Base-by-base conservation (phyloP, 1,140 invertebrate genomes). In the Bombus polaris region DNA sequence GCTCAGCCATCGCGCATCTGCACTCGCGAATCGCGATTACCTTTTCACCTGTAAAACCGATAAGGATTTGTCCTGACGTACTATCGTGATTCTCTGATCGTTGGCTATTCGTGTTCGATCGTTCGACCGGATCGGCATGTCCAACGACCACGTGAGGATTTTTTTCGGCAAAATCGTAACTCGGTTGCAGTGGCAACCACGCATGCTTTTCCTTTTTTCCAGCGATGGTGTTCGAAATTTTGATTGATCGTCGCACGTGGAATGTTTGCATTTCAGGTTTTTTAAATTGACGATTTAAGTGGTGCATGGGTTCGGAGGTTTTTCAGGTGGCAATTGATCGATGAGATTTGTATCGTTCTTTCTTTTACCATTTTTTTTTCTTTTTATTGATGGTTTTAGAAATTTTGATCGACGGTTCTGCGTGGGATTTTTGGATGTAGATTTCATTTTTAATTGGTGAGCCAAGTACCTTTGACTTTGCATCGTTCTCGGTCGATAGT, bases 1-100 rank as follows among this genome's bases (percentile, higher is more conserved):
- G 35, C 37, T 25, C n/a, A 70, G 65, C 75, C 57, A n/a, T 87
- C 68, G 77, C 72, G 72, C 85, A 74, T 57, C 42, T 71, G 57
- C 42, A 32, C n/a, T 10, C 42, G 73, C 42, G n/a, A 32, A 65
- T 42, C 57, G 37, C 74, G 32, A 76, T 76, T 79, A 25, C 42
- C 62, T 47, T 79, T 47, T 44, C 42, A 78, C 62, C 42, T 47
- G 62, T 37, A 47, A 68, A 66, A 68, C 32, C 42, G 62, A 79
- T 79, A 68, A 47, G 62, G 62, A 79, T 66, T 66, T 65, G n/a
- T 44, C 62, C 39, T 66, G 44, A 35, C 73, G 37, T 75, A 25
- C 42, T 2, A 9, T 35, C 42, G 9, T 15, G 28, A 73, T 25
- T 25, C 42, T 1, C 6, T 1, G n/a, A 10, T 70, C 66, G 66